Evolutionary conservation across 2,797 vertebrate species (phyloP).

Genomic region (Spea hammondii): DNA sequence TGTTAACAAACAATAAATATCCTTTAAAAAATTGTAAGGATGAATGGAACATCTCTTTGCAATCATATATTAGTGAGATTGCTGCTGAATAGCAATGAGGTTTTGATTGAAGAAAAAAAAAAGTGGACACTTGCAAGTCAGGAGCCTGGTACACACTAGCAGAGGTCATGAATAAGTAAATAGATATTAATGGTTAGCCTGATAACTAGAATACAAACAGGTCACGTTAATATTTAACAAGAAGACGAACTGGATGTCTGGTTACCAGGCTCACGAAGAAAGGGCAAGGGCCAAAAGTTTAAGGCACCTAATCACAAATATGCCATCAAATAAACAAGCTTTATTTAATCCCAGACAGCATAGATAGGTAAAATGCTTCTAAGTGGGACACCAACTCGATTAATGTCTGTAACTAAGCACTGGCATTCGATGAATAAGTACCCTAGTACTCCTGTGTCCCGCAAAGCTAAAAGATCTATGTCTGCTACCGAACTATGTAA

Average conservation of each 20-base stretch:
- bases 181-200: constrained; percentile 99
- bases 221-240: constrained; percentile 97
- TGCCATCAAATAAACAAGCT: neutral
- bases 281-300: constrained; percentile 54
- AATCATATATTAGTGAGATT: constrained; percentile 49
- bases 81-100: constrained; percentile 53
- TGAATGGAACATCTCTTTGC: constrained; percentile 40
- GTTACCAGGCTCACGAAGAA: constrained; percentile 53
- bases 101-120: constrained; percentile 53
- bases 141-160: constrained; percentile 79
- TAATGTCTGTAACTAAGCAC: too few species aligned
- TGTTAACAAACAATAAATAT: too few species aligned
- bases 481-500: too few species aligned
- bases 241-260: constrained; percentile 64
- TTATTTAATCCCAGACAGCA: neutral
- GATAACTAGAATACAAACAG: constrained; percentile 89
- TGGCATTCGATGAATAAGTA: too few species aligned
- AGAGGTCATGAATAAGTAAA: constrained; percentile 97
- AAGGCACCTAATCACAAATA: constrained; percentile 38
- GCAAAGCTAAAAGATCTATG: too few species aligned
- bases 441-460: too few species aligned
- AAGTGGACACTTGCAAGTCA: constrained; percentile 82
- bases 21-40: too few species aligned
- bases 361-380: too few species aligned
- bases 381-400: too few species aligned